phyloP scores from a whole-genome alignment of 1,140 invertebrate species.

The Andricus grossulariae region DNA sequence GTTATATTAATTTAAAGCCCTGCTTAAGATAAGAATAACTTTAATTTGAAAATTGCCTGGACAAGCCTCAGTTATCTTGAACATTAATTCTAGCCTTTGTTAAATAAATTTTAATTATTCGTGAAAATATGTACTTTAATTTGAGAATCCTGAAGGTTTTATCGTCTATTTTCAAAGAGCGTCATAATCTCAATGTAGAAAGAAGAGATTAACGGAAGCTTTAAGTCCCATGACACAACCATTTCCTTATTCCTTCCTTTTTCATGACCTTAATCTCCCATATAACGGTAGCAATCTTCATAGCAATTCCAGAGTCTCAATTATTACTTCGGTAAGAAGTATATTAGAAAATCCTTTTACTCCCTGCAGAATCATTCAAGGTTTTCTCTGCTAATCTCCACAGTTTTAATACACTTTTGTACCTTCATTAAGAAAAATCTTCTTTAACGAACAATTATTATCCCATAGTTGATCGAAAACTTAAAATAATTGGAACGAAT shows the following conservation, averaged over 20 bases:
- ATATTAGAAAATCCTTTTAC: conserved; percentile 27
- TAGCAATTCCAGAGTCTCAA: conserved; percentile 11
- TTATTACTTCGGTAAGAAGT: conserved; percentile 29
- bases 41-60: no score
- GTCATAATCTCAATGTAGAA: neutral
- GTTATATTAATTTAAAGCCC: no score
- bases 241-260: conserved; percentile 8
- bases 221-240: conserved; percentile 12
- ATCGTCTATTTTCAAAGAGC: neutral
- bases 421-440: no score
- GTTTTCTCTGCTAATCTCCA: neutral
- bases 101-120: no score
- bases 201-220: neutral
- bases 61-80: no score
- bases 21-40: no score
- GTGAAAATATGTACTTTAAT: no score
- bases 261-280: conserved; percentile 18
- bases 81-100: no score
- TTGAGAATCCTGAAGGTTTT: no score
- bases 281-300: conserved; percentile 18
- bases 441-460: no score
- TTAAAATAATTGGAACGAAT: no score
- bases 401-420: neutral
- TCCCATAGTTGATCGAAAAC: no score
- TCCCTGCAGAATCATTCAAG: neutral